Base-by-base conservation (phyloP, 2,888 invertebrate genomes). In the Apantesis nais region DNA sequence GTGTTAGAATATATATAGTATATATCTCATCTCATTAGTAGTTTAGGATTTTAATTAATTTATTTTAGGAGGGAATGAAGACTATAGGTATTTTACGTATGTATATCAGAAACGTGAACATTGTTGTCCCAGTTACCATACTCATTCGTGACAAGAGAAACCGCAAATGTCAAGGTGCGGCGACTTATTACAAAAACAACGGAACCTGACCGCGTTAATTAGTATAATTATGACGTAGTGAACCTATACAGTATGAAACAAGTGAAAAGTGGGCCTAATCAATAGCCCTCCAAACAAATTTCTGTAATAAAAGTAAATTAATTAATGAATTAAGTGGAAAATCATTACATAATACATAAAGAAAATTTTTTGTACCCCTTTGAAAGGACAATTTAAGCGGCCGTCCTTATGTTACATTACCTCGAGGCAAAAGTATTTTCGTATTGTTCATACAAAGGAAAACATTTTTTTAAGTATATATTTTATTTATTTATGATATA, bases 151-250 rank as follows among this genome's bases (percentile, higher is more conserved):
- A 70, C 63, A 66, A 74, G 75, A 66, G 34, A 7, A 81, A 81
- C 85, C 86, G 81, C 87, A 82, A 85, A 83, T 85, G 85, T 83
- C 85, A 81, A 78, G 79, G 77, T 79, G 81, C 75, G 77, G 89
- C 78, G 74, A 89, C 85, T 83, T 77, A 83, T 90, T 89, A 89
- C 92, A 90, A 91, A 90, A 90, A 90, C 86, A 83, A 87, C 87
- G 77, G 85, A 82, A 85, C 86, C 84, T 74, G 74, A 82, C 83
- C 79, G 85, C 88, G 86, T 89, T 90, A 91, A 91, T 92, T 92
- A 90, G 88, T 86, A 64, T 79, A 77, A 76, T 75, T 74, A 73
- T 68, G 12, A 11, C 55, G 25, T 55, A 25, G 12, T 55, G n/a
- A 12, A 55, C 25, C 12, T 29, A 14, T 14, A 29, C 5, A 55